Percentiles rank a stretch among this genome's conserved stretches.
Evolutionary conservation across 2,113 vertebrate genomes (phyloP).

Genomic region (Ceyx melanurus): DNA sequence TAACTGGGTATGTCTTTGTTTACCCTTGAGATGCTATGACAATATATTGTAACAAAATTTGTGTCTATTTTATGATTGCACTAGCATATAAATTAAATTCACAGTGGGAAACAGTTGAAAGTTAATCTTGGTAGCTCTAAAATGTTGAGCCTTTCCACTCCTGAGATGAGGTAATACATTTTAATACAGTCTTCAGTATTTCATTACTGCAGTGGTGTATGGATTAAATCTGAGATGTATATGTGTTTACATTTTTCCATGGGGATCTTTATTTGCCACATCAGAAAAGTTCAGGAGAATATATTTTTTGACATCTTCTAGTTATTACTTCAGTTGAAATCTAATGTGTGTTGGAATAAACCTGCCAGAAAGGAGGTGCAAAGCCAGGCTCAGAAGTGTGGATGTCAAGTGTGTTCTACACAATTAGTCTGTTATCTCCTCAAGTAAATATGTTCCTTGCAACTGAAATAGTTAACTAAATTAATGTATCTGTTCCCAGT

Average conservation of each 20-base stretch:
- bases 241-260: neutral
- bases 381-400: neutral
- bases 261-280: neutral
- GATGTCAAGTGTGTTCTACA: neutral
- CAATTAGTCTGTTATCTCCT: neutral
- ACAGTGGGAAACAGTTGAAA: neutral
- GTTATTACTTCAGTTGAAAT: neutral
- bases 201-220: neutral
- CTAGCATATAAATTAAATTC: conserved; percentile 29
- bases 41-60: neutral
- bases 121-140: neutral
- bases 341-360: neutral
- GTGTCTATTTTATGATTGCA: conserved; percentile 16
- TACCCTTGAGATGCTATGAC: conserved; percentile 4
- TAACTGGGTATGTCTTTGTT: conserved; percentile 8
- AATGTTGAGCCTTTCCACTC: neutral
- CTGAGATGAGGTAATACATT: conserved; percentile 16
- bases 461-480: neutral
- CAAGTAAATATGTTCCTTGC: neutral
- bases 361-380: neutral
- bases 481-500: neutral
- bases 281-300: neutral
- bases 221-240: conserved; percentile 18
- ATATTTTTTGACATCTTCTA: neutral
- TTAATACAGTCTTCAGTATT: neutral